phyloP scores from a whole-genome alignment of 2,113 vertebrate genomes.

The Archocentrus centrarchus region DNA sequence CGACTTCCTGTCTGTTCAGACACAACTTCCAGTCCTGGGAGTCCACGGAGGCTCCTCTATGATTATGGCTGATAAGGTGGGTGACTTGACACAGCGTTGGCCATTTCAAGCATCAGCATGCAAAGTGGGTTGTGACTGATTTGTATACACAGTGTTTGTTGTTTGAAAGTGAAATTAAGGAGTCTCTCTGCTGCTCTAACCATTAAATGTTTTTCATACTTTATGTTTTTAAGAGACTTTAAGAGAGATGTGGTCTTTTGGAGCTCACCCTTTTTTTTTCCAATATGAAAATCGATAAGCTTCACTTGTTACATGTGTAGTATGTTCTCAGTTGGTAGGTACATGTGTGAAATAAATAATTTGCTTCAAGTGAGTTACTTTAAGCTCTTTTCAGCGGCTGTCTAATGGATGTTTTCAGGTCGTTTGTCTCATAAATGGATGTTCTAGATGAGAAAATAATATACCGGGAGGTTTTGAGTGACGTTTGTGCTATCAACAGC shows the following conservation, averaged over 20 bases:
- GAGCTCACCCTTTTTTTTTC: background rate
- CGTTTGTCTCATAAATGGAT: slow-evolving; percentile 12
- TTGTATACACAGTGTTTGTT: slow-evolving; percentile 10
- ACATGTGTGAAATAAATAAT: background rate
- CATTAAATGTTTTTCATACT: background rate
- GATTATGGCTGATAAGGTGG: slow-evolving; percentile 99
- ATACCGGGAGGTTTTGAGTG: background rate
- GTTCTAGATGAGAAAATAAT: slow-evolving; percentile 38
- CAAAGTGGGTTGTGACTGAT: background rate
- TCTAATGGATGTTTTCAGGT: slow-evolving; percentile 20
- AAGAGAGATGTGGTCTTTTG: slow-evolving; percentile 11
- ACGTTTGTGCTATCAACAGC: slow-evolving; percentile 15
- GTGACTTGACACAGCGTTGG: slow-evolving; percentile 36
- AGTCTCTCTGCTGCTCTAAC: slow-evolving; percentile 10
- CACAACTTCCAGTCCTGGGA: slow-evolving; percentile 93
- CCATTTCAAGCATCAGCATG: background rate
- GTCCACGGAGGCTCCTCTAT: slow-evolving; percentile 97
- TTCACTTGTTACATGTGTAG: background rate
- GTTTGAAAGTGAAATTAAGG: slow-evolving; percentile 12
- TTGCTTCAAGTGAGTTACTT: background rate
- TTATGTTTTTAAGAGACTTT: slow-evolving; percentile 7
- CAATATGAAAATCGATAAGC: background rate
- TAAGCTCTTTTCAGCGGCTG: background rate
- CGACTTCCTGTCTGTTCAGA: slow-evolving; percentile 99
- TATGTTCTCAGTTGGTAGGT: background rate